These are phyloP conservation scores for Craseonycteris thonglongyai DNA, from an alignment of 2,113 vertebrate genomes.

Conservation along the genomic window DNA sequence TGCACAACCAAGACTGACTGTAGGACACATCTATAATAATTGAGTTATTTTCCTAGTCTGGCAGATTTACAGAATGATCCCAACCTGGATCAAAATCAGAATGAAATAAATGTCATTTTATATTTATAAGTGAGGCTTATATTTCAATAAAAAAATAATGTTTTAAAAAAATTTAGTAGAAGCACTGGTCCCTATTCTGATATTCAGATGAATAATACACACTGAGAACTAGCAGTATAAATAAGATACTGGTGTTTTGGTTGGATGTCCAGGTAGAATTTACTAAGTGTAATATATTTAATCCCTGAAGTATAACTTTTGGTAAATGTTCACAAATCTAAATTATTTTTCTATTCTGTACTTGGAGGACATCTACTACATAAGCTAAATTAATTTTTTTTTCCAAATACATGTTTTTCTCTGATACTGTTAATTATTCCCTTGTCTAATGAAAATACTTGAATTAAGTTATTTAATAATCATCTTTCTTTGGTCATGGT, in stretches of 20 bases:
- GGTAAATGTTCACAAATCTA: not conserved
- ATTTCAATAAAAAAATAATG: not conserved
- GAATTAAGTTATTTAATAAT: not conserved
- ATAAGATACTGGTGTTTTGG: not conserved
- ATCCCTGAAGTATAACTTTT: not conserved
- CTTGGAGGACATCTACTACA: not conserved
- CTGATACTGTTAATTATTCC: not conserved
- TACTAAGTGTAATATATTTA: not conserved
- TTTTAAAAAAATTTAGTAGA: not conserved
- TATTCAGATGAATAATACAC: not conserved
- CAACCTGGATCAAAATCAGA: not conserved
- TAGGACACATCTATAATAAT: not conserved
- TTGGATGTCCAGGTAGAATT: not conserved
- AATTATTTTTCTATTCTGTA: not conserved
- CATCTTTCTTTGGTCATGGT: not conserved
- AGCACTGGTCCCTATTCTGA: not conserved
- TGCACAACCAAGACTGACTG: not conserved
- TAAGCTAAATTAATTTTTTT: not conserved
- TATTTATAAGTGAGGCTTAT: not conserved
- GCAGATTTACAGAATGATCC: not conserved
- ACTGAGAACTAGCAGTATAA: not conserved
- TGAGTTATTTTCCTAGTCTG: rapidly evolving
- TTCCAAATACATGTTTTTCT: not conserved
- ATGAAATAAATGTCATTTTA: not conserved
- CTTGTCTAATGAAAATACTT: not conserved